Base-by-base conservation (phyloP, 1,140 invertebrate genomes). In the Oncopeltus fasciatus region DNA sequence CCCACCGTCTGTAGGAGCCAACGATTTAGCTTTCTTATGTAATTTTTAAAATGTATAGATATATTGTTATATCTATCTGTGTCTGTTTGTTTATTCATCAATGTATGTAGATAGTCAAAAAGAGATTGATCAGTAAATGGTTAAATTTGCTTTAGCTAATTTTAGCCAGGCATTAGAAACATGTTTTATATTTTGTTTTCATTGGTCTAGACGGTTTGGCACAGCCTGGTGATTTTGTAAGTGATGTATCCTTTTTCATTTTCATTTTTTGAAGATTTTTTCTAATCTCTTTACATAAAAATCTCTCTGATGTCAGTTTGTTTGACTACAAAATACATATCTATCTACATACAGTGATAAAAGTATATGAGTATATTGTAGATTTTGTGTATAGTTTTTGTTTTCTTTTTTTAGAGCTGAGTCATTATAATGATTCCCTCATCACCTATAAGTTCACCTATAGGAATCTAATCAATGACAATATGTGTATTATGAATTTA, bases 161-260 rank as follows among this genome's bases (percentile, higher is more conserved):
- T 24, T 53, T 26, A 53, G 20, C 49, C 49, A 53, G 49, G 49
- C 49, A 26, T 26, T 53, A 24, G 24, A 2, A 46, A 9, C 21
- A 46, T 20, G 21, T 1, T n/a, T 46, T 53, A 24, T 16, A 2
- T 9, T 53, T 3, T 53, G 9, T 26, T 4, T 47, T 47, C 4
- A 12, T 24, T 53, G 49, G 49, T 24, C 2, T 53, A 53, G 49
- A 53, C 49, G 49, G 49, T 53, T 53, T 53, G 49, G 49, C 49
- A 53, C 49, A 53, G 49, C 49, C 49, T 53, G 49, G 49, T 53
- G 49, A 53, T 53, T 53, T 53, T 53, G 49, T 53, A 53, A 53
- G 49, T 53, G 14, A 24, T 53, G 16, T 24, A 24, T 53, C 16
- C 24, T 53, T 24, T 24, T 27, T 53, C 21, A 16, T 53, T 24